Conservation (phyloP, 2,797 vertebrate species). For the Sebastes minor region DNA sequence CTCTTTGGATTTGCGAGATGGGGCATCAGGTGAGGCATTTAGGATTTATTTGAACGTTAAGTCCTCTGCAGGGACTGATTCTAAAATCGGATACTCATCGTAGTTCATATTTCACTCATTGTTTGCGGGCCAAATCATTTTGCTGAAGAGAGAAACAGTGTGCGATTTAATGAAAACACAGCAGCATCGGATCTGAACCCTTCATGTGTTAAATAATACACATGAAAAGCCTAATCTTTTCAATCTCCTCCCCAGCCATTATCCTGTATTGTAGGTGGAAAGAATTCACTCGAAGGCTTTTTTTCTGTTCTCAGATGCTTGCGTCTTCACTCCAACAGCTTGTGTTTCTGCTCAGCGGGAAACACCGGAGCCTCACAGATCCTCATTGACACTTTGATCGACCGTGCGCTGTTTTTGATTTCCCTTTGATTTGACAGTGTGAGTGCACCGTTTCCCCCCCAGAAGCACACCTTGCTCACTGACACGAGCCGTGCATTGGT, state of each 20-base stretch:
- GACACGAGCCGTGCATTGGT: constrained; percentile 37
- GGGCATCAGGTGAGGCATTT: constrained; percentile 11
- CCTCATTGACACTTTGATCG: constrained; percentile 62
- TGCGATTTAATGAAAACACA: constrained; percentile 12
- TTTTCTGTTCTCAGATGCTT: constrained; percentile 15
- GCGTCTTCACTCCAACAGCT: constrained; percentile 38
- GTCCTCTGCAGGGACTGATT: background rate
- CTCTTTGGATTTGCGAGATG: constrained; percentile 10
- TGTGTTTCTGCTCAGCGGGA: constrained; percentile 49
- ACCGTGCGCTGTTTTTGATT: constrained; percentile 67
- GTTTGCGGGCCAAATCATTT: constrained; percentile 6
- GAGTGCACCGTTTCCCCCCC: background rate
- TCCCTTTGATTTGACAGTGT: constrained; percentile 67
- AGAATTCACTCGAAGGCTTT: constrained; percentile 27
- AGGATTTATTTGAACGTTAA: constrained; percentile 39
- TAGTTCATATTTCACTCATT: constrained; percentile 10
- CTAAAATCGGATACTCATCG: background rate
- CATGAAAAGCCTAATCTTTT: constrained; percentile 12
- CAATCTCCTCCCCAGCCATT: constrained; percentile 11
- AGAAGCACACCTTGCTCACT: constrained; percentile 46
- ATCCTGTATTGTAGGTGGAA: constrained; percentile 1
- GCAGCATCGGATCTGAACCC: constrained; percentile 8
- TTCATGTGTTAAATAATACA: constrained; percentile 36
- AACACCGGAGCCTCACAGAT: constrained; percentile 37
- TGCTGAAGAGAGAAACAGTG: background rate